Conservation (phyloP, 2,888 invertebrate species). For the Prionchulus punctatus region DNA sequence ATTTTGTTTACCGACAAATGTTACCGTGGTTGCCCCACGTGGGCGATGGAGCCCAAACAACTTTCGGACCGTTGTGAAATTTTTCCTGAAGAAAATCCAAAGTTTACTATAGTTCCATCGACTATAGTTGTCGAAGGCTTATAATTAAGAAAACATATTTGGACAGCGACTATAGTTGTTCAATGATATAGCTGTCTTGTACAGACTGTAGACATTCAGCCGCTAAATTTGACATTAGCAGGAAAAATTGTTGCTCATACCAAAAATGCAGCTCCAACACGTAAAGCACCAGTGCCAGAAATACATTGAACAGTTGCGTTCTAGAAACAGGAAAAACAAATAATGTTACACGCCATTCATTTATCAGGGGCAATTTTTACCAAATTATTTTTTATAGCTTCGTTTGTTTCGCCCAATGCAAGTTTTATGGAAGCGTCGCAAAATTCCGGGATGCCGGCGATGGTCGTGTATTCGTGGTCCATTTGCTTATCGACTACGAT, state of each 20-base stretch:
- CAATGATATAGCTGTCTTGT: no score
- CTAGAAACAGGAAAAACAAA: slow-evolving; percentile 40
- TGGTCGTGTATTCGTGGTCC: slow-evolving; percentile 89
- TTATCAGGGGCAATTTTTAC: slow-evolving; percentile 42
- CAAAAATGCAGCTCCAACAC: slow-evolving; percentile 74
- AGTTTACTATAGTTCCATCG: neutral
- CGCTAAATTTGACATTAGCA: neutral
- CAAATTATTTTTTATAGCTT: slow-evolving; percentile 50
- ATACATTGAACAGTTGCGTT: slow-evolving; percentile 60
- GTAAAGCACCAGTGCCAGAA: slow-evolving; percentile 91
- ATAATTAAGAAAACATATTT: no score
- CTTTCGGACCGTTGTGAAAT: slow-evolving; percentile 55
- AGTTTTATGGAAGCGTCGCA: slow-evolving; percentile 64
- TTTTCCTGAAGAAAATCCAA: slow-evolving; percentile 22
- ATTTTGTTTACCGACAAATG: slow-evolving; percentile 53
- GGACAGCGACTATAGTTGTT: neutral
- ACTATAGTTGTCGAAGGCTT: no score
- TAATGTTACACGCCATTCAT: neutral
- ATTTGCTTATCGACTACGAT: slow-evolving; percentile 48
- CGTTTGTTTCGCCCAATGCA: slow-evolving; percentile 65
- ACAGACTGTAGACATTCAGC: neutral
- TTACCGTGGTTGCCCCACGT: slow-evolving; percentile 98
- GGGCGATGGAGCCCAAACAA: slow-evolving; percentile 67
- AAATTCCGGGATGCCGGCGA: slow-evolving; percentile 67
- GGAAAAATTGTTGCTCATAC: slow-evolving; percentile 39